Evolutionary conservation across 2,113 vertebrate genomes (phyloP).

Genomic region (Neopipo cinnamomea): DNA sequence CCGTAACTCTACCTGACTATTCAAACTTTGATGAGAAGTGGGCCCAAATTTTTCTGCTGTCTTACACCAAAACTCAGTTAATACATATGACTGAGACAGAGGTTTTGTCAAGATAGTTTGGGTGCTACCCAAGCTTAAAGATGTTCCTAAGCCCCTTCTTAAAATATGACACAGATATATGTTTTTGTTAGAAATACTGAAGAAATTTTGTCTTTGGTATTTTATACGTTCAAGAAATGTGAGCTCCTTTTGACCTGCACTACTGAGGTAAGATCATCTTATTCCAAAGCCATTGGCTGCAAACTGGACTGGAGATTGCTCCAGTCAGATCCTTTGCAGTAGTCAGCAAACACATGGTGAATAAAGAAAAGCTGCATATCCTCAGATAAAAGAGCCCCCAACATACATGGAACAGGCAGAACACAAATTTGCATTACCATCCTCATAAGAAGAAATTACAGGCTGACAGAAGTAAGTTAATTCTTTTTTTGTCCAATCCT

Average conservation of each 20-base stretch:
- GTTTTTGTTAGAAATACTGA: neutral
- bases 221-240: neutral
- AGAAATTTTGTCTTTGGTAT: neutral
- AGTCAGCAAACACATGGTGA: neutral
- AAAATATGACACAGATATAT: neutral
- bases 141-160: neutral
- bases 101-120: neutral
- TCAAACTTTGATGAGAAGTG: neutral
- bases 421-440: neutral
- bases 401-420: neutral
- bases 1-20: neutral
- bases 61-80: neutral
- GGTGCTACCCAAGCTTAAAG: neutral
- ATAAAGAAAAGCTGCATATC: neutral
- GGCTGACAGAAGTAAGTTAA: neutral
- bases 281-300: neutral
- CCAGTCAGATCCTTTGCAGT: neutral
- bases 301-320: neutral
- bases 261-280: neutral
- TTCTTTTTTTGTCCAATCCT: neutral
- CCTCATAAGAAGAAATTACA: neutral
- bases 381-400: neutral
- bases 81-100: neutral
- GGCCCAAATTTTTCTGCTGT: neutral
- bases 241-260: neutral